Evolutionary conservation across 1,140 invertebrate species (phyloP).

Genomic region (Musca domestica): DNA sequence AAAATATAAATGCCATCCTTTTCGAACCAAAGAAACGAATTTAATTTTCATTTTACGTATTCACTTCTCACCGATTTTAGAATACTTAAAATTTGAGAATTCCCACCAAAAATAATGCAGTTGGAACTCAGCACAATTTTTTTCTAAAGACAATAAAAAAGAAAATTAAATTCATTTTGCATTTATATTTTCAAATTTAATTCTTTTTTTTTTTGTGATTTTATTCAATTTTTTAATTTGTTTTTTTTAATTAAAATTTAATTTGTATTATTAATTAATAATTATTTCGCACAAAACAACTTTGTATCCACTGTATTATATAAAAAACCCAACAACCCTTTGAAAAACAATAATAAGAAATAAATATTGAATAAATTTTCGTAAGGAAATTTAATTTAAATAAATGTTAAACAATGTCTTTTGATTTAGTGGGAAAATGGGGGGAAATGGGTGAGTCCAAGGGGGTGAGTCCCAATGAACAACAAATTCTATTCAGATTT

Average conservation of each 20-base stretch:
- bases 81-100: conserved; percentile 10
- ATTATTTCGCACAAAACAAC: background rate
- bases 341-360: background rate
- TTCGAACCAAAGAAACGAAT: background rate
- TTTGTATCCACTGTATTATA: conserved; percentile 19
- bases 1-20: conserved; percentile 14
- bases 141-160: background rate
- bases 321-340: background rate
- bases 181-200: conserved; percentile 12
- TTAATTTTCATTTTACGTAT: conserved; percentile 13
- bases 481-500: no score
- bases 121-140: background rate
- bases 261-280: background rate
- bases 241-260: no score
- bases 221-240: no score
- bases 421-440: background rate
- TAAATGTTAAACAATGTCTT: conserved; percentile 4
- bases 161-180: background rate
- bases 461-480: no score
- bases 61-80: background rate
- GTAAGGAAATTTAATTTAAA: conserved; percentile 18
- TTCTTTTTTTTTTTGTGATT: conserved; percentile 1
- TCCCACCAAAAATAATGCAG: background rate
- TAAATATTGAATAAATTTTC: conserved; percentile 26
- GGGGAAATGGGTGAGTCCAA: no score